phyloP scores from a whole-genome alignment of 2,888 invertebrate species.

The Epinotia bilunana region DNA sequence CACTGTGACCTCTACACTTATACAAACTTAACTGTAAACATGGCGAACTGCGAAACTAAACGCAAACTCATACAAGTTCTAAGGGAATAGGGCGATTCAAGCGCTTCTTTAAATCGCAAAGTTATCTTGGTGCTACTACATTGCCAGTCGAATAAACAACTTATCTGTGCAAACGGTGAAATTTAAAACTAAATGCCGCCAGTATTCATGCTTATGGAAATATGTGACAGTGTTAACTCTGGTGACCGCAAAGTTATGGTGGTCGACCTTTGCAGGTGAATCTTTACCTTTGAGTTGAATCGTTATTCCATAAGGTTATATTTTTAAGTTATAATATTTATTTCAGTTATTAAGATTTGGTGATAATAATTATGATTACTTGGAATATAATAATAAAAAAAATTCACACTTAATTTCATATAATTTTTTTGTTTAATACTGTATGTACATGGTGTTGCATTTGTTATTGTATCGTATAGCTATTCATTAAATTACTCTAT shows the following conservation, averaged over 20 bases:
- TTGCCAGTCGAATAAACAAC: conserved; percentile 3
- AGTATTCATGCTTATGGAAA: neutral
- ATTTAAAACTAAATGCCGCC: conserved; percentile 6
- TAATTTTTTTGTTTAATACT: neutral
- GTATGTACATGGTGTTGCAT: neutral
- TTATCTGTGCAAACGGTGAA: conserved; percentile 1
- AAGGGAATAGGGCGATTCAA: neutral
- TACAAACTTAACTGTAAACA: conserved; percentile 17
- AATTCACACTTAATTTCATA: neutral
- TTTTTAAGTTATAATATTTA: conserved; percentile 32
- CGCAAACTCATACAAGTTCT: neutral
- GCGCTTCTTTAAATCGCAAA: conserved; percentile 10
- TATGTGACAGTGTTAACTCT: conserved; percentile 1
- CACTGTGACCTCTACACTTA: conserved; percentile 16
- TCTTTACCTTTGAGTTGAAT: conserved; percentile 35
- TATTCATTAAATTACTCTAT: neutral
- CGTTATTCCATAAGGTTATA: conserved; percentile 39
- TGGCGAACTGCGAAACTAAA: conserved; percentile 10
- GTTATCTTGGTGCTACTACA: conserved; percentile 11
- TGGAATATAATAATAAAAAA: neutral
- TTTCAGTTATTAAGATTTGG: conserved; percentile 14
- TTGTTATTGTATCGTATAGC: neutral
- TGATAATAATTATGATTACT: conserved; percentile 8
- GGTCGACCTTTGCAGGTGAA: conserved; percentile 37
- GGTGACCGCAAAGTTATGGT: neutral